These are phyloP conservation scores for Holotrichia oblita DNA, from an alignment of 1,140 invertebrate genomes.

Conservation along the genomic window DNA sequence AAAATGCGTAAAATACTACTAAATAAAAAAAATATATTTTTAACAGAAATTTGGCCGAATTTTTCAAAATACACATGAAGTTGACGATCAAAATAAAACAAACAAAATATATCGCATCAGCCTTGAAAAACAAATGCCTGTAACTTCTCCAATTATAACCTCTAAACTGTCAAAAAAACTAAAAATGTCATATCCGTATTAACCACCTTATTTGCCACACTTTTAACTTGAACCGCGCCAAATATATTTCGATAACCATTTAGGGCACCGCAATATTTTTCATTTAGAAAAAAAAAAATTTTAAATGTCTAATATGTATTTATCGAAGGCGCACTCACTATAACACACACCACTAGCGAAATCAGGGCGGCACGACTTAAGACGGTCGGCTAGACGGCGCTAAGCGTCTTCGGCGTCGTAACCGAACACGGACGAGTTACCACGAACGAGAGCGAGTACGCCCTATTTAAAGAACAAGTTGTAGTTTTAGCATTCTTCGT, in stretches of 20 bases:
- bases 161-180: not conserved
- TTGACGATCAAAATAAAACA: no score
- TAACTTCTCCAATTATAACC: not conserved
- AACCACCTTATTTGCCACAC: not conserved
- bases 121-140: constrained; percentile 3
- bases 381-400: constrained; percentile 40
- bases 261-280: no score
- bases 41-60: no score
- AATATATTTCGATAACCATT: not conserved
- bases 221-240: not conserved
- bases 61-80: no score
- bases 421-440: constrained; percentile 28
- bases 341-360: constrained; percentile 5
- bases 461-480: constrained; percentile 49
- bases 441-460: not conserved
- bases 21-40: no score
- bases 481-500: constrained; percentile 21
- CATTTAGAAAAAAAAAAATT: no score
- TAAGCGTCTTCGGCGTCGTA: constrained; percentile 46
- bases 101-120: not conserved
- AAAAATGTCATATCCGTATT: not conserved
- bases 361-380: not conserved
- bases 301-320: no score
- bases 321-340: not conserved
- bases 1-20: no score